Evolutionary conservation across 2,888 invertebrate genomes (phyloP).

Genomic region (Dicranocentrus wangi): DNA sequence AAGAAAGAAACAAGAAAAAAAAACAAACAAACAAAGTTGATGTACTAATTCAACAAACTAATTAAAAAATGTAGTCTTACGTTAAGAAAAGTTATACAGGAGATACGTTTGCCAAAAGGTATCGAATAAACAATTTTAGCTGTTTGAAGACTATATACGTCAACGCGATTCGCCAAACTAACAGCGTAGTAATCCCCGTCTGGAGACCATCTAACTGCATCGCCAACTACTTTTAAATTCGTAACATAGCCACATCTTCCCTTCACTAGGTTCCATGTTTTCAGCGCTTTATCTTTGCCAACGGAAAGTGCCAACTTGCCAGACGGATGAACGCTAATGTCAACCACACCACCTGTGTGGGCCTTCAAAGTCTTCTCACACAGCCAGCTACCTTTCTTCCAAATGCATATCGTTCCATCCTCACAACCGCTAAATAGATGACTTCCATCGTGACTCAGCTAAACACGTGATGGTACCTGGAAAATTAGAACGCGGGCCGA

Average conservation of each 20-base stretch:
- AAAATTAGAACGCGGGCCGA: constrained; percentile 56
- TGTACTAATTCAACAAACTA: constrained; percentile 17
- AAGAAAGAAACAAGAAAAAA: too few relatives aligned
- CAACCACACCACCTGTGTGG: constrained; percentile 81
- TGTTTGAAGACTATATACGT: constrained; percentile 86
- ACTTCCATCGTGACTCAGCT: constrained; percentile 82
- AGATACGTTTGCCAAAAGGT: constrained; percentile 82
- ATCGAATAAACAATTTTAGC: constrained; percentile 83
- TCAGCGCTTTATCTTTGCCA: constrained; percentile 86
- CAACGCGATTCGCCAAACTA: constrained; percentile 82
- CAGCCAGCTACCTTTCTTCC: constrained; percentile 89
- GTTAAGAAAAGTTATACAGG: constrained; percentile 82
- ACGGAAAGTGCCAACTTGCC: constrained; percentile 91
- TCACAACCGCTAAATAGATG: constrained; percentile 89
- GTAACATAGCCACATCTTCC: constrained; percentile 92
- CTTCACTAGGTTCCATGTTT: constrained; percentile 95
- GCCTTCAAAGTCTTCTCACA: constrained; percentile 84
- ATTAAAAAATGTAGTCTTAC: constrained; percentile 73
- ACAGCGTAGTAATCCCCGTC: constrained; percentile 86
- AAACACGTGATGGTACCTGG: constrained; percentile 84
- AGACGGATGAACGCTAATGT: constrained; percentile 89
- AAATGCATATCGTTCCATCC: constrained; percentile 88
- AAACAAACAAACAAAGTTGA: too few relatives aligned
- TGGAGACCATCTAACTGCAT: constrained; percentile 82
- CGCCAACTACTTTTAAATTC: constrained; percentile 84